Base-by-base conservation (phyloP, 2,888 invertebrate genomes). In the Trichopoda pennipes region DNA sequence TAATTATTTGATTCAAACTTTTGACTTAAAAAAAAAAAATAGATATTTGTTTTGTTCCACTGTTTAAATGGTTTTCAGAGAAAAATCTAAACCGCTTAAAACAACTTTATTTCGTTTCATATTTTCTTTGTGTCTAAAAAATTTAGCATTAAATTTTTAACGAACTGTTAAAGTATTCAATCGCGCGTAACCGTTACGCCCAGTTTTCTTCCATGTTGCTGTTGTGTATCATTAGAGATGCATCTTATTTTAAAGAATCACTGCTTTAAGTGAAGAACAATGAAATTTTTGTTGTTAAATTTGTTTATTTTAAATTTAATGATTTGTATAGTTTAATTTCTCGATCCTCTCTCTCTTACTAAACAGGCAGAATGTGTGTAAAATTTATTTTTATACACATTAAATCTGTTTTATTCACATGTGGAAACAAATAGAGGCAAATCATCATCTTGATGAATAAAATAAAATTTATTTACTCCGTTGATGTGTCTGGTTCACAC, bases 101-200 rank as follows among this genome's bases (percentile, higher is more conserved):
- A 28, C 4, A 4, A 4, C 23, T 28, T 28, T 28, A 4, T 28
- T 17, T 44, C 63, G 12, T 14, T 16, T 21, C 0, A 35, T 55
- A 14, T 44, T 38, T 21, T 8, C 17, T 44, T 49, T 47, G 28
- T 56, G 21, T 2, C 58, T 70, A 3, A 78, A n/a, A 78, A 77
- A 83, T 83, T 79, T 81, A 77, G 81, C 84, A 81, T 84, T 84
- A 83, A 83, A 83, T 83, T 80, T 66, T 82, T 80, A 85, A 85
- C 84, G 84, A 85, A 84, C 84, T 84, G 84, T 84, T 84, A 77
- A 84, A 83, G 77, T 80, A 42, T 70, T 81, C 84, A 84, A 85
- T 85, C 70, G 80, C 32, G 81, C 81, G 81, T 66, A 85, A 82
- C 84, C 82, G 83, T 84, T 84, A 84, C 84, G 81, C 72, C 53